Conservation (phyloP, 2,113 vertebrate species). For the Corythoichthys intestinalis region DNA sequence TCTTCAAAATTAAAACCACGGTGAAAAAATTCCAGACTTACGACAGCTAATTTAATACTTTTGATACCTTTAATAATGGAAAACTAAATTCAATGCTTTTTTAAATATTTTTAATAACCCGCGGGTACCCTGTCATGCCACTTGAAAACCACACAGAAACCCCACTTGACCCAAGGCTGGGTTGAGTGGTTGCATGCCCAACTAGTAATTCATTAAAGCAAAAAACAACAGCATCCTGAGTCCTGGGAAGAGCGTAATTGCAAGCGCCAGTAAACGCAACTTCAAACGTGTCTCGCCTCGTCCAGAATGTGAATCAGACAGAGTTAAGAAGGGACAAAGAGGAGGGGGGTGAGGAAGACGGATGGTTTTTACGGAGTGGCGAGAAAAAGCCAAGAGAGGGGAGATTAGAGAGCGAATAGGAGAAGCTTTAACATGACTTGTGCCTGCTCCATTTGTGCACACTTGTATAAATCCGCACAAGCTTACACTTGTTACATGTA, state of each 20-base stretch:
- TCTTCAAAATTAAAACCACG: no score
- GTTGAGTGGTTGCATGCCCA: conserved; percentile 26
- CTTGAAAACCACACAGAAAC: conserved; percentile 6
- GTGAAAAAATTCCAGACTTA: no score
- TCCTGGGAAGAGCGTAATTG: conserved; percentile 50
- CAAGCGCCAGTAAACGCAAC: conserved; percentile 38
- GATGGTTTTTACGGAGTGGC: conserved; percentile 36
- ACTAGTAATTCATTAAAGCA: conserved; percentile 20
- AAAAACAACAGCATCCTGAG: conserved; percentile 51
- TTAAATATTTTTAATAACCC: no score
- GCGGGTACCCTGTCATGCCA: no score
- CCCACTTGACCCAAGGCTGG: conserved; percentile 18
- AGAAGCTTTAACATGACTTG: conserved; percentile 59
- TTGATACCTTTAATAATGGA: no score
- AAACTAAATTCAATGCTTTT: no score
- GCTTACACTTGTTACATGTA: conserved; percentile 44
- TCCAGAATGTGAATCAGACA: conserved; percentile 52
- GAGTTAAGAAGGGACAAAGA: conserved; percentile 24
- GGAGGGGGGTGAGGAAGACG: conserved; percentile 29
- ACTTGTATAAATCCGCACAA: conserved; percentile 56
- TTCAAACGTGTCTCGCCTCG: conserved; percentile 42
- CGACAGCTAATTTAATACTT: no score
- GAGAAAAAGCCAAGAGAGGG: conserved; percentile 27
- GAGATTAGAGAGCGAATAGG: conserved; percentile 55
- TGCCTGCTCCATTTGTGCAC: conserved; percentile 50